Percentiles rank a stretch among this genome's conserved stretches.
Evolutionary conservation across 1,140 invertebrate genomes (phyloP).

Genomic region (Drosophila biarmipes): DNA sequence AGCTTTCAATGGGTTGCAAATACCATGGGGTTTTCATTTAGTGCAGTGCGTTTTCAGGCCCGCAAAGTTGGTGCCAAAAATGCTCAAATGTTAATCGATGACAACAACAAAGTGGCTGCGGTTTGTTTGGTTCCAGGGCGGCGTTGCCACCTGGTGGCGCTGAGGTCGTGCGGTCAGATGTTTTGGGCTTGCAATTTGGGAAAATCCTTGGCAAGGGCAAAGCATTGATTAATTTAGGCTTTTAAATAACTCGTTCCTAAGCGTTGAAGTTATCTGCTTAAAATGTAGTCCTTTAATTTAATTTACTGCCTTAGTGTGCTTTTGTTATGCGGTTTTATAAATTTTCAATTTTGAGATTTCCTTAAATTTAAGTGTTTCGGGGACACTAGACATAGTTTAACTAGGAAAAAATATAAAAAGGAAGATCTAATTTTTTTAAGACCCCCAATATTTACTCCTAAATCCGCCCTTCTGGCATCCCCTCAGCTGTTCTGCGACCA

Average conservation of each 20-base stretch:
- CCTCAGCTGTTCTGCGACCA: slow-evolving; percentile 48
- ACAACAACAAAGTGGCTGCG: slow-evolving; percentile 61
- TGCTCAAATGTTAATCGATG: slow-evolving; percentile 44
- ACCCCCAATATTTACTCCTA: background rate
- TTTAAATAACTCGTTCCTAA: too few species aligned
- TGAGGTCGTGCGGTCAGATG: slow-evolving; percentile 2
- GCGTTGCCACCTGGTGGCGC: slow-evolving; percentile 56
- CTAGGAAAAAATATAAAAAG: background rate
- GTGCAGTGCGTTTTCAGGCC: background rate
- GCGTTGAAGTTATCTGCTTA: background rate
- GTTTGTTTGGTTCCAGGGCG: slow-evolving; percentile 59
- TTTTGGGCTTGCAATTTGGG: background rate
- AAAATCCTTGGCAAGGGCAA: too few species aligned
- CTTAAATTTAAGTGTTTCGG: background rate
- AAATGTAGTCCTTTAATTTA: too few species aligned
- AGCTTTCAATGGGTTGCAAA: slow-evolving; percentile 25
- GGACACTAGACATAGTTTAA: background rate
- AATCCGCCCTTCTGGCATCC: slow-evolving; percentile 48
- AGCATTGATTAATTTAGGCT: too few species aligned
- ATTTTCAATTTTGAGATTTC: background rate
- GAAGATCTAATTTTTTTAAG: background rate
- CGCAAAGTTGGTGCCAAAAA: slow-evolving; percentile 67
- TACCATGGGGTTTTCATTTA: slow-evolving; percentile 40
- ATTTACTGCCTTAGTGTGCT: too few species aligned
- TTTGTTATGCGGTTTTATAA: background rate